Evolutionary conservation across 2,888 invertebrate species (phyloP).

Genomic region (Drosophila histrio): DNA sequence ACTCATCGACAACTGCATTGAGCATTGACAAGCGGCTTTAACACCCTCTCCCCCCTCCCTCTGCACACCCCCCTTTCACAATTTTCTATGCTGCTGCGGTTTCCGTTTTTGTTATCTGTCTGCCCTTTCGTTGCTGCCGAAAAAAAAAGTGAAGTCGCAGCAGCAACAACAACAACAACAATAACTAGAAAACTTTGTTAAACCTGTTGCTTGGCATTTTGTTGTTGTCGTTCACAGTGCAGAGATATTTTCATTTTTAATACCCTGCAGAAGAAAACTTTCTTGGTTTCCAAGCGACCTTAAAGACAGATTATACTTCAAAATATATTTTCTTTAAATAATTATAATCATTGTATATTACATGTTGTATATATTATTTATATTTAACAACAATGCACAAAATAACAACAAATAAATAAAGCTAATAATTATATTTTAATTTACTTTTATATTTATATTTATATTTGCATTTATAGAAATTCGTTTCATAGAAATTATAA

Average conservation of each 20-base stretch:
- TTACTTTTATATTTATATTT: too few species aligned
- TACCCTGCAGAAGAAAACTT: slow-evolving; percentile 18
- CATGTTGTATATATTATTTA: background rate
- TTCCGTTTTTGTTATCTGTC: slow-evolving; percentile 45
- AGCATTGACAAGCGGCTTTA: background rate
- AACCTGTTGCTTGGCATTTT: slow-evolving; percentile 53
- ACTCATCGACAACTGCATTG: slow-evolving; percentile 28
- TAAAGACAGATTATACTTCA: background rate
- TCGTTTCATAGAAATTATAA: too few species aligned
- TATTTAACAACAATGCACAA: too few species aligned
- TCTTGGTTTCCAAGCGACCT: too few species aligned
- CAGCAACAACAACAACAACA: slow-evolving; percentile 20
- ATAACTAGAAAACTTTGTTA: slow-evolving; percentile 22
- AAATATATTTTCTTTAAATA: background rate
- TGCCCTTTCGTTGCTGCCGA: slow-evolving; percentile 45
- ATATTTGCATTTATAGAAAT: too few species aligned
- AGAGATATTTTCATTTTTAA: slow-evolving; percentile 20
- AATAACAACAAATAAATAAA: too few species aligned
- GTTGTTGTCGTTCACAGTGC: slow-evolving; percentile 8
- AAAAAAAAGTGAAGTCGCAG: slow-evolving; percentile 25
- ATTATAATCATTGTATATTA: background rate
- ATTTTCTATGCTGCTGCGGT: slow-evolving; percentile 35
- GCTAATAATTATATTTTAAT: too few species aligned
- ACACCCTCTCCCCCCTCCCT: too few species aligned
- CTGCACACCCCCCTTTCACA: background rate